Evolutionary conservation across 2,888 invertebrate genomes (phyloP).

Genomic region (Cacoxenus indagator): DNA sequence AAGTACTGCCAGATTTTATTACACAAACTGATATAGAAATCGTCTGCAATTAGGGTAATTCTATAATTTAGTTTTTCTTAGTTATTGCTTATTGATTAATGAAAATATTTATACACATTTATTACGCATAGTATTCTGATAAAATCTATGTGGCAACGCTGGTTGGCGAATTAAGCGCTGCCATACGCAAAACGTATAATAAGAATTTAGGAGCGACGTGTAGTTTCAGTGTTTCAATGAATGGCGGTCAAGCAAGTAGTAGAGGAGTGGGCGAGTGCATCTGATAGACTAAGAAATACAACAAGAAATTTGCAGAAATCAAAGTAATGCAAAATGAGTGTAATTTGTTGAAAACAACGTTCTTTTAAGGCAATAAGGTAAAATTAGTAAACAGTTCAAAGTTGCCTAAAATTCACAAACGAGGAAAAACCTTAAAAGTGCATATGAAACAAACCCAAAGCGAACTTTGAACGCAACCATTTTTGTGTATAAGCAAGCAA

Average conservation of each 20-base stretch:
- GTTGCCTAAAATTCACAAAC: constrained; percentile 31
- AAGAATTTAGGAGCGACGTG: neutral
- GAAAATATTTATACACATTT: no score
- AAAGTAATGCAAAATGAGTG: constrained; percentile 10
- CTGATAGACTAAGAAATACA: constrained; percentile 8
- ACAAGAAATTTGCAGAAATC: constrained; percentile 18
- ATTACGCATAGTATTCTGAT: no score
- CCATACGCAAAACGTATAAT: neutral
- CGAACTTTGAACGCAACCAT: constrained; percentile 50
- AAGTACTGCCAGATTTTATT: neutral
- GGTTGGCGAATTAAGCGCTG: neutral
- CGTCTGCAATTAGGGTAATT: no score
- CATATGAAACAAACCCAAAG: constrained; percentile 34
- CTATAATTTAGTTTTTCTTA: no score
- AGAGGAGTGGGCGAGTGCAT: constrained; percentile 47
- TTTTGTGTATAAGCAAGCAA: neutral
- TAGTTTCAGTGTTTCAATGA: constrained; percentile 34
- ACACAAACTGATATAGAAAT: no score
- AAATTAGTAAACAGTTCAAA: constrained; percentile 28
- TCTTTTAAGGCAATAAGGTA: constrained; percentile 5
- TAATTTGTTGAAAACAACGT: constrained; percentile 13
- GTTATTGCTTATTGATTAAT: no score
- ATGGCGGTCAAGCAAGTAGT: constrained; percentile 44
- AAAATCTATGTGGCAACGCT: no score
- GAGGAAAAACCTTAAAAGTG: constrained; percentile 33